phyloP scores from a whole-genome alignment of 2,888 invertebrate genomes.

The Conops quadrifasciatus region DNA sequence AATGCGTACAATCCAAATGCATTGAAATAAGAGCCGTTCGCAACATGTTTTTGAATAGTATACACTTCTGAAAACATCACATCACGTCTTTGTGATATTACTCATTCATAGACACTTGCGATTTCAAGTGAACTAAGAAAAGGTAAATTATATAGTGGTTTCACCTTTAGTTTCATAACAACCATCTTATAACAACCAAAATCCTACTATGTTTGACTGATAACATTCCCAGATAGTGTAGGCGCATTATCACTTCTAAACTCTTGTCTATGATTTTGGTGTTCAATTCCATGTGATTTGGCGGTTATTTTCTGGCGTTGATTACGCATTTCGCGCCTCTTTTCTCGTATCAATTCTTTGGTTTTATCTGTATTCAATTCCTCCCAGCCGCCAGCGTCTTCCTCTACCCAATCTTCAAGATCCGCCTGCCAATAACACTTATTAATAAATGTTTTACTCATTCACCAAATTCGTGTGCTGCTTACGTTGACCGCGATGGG shows the following conservation, averaged over 20 bases:
- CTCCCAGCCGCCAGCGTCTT: slow-evolving; percentile 67
- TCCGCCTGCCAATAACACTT: slow-evolving; percentile 62
- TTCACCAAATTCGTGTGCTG: not conserved
- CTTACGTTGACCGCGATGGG: slow-evolving; percentile 64
- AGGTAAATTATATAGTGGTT: too few species aligned
- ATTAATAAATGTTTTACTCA: not conserved
- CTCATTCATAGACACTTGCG: too few species aligned
- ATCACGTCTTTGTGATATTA: too few species aligned
- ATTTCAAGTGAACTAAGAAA: too few species aligned
- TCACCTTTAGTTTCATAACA: not conserved
- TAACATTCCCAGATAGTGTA: not conserved
- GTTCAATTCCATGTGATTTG: slow-evolving; percentile 26
- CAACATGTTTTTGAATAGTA: too few species aligned
- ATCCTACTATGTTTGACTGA: slow-evolving; percentile 33
- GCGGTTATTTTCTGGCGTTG: slow-evolving; percentile 54
- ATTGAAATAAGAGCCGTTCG: too few species aligned
- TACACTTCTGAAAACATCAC: too few species aligned
- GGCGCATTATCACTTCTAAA: slow-evolving; percentile 31
- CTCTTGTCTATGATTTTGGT: slow-evolving; percentile 31
- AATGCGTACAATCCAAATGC: too few species aligned
- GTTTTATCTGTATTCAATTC: slow-evolving; percentile 64
- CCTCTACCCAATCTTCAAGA: slow-evolving; percentile 69
- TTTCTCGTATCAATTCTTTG: slow-evolving; percentile 63
- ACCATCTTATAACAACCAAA: not conserved
- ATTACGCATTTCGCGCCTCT: slow-evolving; percentile 61